phyloP scores from a whole-genome alignment of 2,113 vertebrate species.

The Elephas maximus region DNA sequence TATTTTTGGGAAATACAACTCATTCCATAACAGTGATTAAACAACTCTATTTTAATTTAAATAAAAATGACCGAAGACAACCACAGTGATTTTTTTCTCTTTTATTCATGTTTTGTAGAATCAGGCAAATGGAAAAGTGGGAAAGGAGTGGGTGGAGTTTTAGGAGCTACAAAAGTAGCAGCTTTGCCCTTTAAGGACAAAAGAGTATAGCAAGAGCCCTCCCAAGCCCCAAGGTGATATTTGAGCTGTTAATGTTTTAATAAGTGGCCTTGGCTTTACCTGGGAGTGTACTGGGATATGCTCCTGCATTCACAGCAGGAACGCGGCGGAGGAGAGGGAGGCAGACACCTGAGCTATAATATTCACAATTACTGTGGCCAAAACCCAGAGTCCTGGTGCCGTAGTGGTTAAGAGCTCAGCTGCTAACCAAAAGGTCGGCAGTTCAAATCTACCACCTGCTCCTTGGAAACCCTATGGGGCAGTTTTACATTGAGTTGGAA shows the following conservation, averaged over 20 bases:
- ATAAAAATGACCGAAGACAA: neutral
- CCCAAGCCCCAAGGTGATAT: neutral
- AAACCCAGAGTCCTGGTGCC: neutral
- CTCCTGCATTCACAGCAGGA: neutral
- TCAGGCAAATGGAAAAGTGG: neutral
- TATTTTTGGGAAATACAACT: no score
- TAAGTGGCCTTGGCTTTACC: neutral
- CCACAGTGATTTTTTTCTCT: neutral
- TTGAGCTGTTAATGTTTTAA: neutral
- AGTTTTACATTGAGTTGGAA: no score
- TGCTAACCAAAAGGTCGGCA: no score
- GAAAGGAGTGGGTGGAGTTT: neutral
- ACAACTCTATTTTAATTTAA: conserved; percentile 40
- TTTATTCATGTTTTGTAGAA: neutral
- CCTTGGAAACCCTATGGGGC: no score
- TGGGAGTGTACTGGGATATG: no score
- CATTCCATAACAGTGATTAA: neutral
- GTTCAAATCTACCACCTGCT: no score
- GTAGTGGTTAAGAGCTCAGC: no score
- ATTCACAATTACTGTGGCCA: neutral
- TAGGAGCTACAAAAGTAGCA: neutral
- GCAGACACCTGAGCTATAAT: neutral
- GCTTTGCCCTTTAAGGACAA: neutral
- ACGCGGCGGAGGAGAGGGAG: no score
- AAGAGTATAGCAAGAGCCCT: neutral